phyloP scores from a whole-genome alignment of 2,888 invertebrate species.

The Coronaproctus castanopsis region DNA sequence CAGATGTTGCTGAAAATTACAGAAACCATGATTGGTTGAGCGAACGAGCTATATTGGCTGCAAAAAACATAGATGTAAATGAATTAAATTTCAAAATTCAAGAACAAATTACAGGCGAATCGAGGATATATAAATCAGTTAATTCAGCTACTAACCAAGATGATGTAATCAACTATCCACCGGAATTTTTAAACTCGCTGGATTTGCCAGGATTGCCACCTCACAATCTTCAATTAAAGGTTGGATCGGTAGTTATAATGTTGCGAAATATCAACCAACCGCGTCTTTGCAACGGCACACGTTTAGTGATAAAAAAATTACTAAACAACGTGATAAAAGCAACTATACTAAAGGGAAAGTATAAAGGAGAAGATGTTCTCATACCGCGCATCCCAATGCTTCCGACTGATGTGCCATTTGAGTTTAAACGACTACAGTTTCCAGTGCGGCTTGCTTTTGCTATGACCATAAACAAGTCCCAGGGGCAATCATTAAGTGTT shows the following conservation, averaged over 20 bases:
- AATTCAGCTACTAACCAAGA: not conserved
- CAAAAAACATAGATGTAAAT: too few relatives aligned
- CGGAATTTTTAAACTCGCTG: not conserved
- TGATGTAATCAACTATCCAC: not conserved
- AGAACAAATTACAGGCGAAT: not conserved
- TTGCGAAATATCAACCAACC: not conserved
- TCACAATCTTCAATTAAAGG: not conserved
- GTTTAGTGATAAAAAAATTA: not conserved
- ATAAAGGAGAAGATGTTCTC: not conserved
- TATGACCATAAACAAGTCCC: not conserved
- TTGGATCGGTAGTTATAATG: not conserved
- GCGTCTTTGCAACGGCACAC: not conserved
- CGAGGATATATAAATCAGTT: not conserved
- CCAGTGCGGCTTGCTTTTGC: not conserved
- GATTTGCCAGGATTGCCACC: not conserved
- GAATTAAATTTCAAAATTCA: not conserved
- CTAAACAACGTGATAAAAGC: not conserved
- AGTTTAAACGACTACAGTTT: not conserved
- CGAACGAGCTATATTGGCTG: too few relatives aligned
- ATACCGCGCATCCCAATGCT: not conserved
- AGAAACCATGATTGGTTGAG: too few relatives aligned
- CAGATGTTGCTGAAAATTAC: too few relatives aligned
- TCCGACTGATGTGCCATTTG: not conserved
- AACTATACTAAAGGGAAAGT: not conserved
- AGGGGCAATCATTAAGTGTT: not conserved